Evolutionary conservation across 2,888 invertebrate species (phyloP).

Genomic region (Villa cingulata): DNA sequence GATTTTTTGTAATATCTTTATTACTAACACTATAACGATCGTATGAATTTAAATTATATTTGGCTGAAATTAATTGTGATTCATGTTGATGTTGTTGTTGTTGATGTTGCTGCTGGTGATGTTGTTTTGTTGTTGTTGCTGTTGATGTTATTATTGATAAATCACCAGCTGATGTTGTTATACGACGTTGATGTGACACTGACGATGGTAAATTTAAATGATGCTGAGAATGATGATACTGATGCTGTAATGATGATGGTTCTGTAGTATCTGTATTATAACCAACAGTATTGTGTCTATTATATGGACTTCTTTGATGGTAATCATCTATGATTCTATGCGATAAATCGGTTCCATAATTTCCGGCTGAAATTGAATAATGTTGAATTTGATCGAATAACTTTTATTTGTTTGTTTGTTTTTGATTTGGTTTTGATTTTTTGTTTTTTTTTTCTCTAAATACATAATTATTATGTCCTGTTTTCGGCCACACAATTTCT

Average conservation of each 20-base stretch:
- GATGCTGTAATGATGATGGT: too few species aligned
- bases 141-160: background rate
- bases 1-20: conserved; percentile 16
- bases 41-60: conserved; percentile 21
- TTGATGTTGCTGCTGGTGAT: conserved; percentile 6
- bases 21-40: conserved; percentile 23
- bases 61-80: conserved; percentile 35
- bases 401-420: background rate
- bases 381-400: too few species aligned
- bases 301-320: background rate
- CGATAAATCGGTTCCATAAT: background rate
- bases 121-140: background rate
- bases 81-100: conserved; percentile 20
- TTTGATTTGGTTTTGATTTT: too few species aligned
- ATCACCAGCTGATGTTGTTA: background rate
- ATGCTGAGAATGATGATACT: too few species aligned
- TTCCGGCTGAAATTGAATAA: background rate
- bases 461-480: too few species aligned
- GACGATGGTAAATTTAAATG: background rate
- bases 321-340: background rate
- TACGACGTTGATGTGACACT: background rate
- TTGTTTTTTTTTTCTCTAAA: too few species aligned
- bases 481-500: too few species aligned
- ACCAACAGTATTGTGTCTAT: too few species aligned
- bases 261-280: background rate